Base-by-base conservation (phyloP, 2,113 vertebrate species). In the Cheilinus undulatus region DNA sequence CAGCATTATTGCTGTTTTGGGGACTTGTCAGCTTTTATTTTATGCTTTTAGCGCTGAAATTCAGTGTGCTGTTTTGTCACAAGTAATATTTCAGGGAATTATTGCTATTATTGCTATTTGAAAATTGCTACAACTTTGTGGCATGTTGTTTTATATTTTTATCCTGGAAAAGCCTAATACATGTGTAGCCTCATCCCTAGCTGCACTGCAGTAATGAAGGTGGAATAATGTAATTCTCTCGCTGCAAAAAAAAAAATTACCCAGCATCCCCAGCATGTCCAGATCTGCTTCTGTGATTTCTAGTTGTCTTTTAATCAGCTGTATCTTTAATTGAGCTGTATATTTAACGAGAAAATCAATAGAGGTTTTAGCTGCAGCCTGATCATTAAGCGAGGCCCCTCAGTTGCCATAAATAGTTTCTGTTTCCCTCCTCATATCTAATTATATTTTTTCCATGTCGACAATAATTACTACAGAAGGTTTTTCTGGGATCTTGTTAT, bases 331-430 rank as follows among this genome's bases (percentile, higher is more conserved):
- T 91, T 92, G 91, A 93, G 90, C 88, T 84, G 86, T 93, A 93
- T 91, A 92, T 93, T 92, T 93, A 90, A 80, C 78, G 17, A 76
- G 58, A 69, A 88, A 92, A 93, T 94, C 93, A 92, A 94, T 94
- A 85, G 86, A 87, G 85, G 87, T 88, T 89, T 87, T 88, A 90
- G 80, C 82, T 80, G 69, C 70, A 80, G 84, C 80, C 78, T 78
- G 81, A 92, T 93, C 83, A 91, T 93, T 92, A 93, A 85, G 69
- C 51, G 22, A 70, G 52, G 76, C 65, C 60, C 68, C 49, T 75
- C 19, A 40, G 59, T 87, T 87, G 56, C 89, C 86, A 91, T 91
- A 91, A 92, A 92, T 92, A 92, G 87, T 86, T 83, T 86, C 48
- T 72, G 49, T 80, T 88, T 72, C 79, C 24, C 66, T 61, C 48